phyloP scores from a whole-genome alignment of 2,888 invertebrate genomes.

The Scaptomyza cyrtandrae region DNA sequence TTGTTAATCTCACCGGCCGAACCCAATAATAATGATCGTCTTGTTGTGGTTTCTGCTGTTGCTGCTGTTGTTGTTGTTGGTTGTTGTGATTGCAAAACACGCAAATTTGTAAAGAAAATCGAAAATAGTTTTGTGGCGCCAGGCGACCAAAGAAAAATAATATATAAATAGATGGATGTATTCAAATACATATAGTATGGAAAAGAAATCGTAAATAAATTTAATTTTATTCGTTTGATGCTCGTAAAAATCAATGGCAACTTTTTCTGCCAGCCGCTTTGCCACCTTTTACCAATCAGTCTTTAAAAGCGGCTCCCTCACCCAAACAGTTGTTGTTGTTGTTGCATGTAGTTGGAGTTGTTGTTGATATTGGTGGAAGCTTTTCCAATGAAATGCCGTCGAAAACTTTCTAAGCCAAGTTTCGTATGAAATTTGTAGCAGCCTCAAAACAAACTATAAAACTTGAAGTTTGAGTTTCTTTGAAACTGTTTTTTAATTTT shows the following conservation, averaged over 20 bases:
- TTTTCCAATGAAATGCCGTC: conserved; percentile 72
- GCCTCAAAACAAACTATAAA: conserved; percentile 70
- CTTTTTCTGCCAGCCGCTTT: conserved; percentile 55
- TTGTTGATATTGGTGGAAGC: conserved; percentile 31
- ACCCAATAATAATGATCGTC: too few relatives aligned
- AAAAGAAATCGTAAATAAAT: conserved; percentile 49
- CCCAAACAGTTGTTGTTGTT: not conserved
- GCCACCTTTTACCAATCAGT: conserved; percentile 58
- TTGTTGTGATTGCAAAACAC: too few relatives aligned
- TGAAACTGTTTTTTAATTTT: conserved; percentile 68
- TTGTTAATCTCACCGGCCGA: too few relatives aligned
- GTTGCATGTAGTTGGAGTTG: conserved; percentile 5
- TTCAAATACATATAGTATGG: not conserved
- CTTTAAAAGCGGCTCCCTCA: conserved; percentile 5
- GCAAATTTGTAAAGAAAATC: too few relatives aligned
- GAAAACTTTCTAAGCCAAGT: conserved; percentile 70
- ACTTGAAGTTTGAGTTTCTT: conserved; percentile 75
- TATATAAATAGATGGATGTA: not conserved
- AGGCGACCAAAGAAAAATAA: not conserved
- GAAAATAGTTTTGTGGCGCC: too few relatives aligned
- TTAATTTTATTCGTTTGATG: conserved; percentile 76
- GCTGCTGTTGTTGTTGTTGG: too few relatives aligned
- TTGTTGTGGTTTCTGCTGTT: too few relatives aligned
- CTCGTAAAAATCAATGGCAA: conserved; percentile 79
- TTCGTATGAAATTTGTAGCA: conserved; percentile 73